Evolutionary conservation across 2,113 vertebrate genomes (phyloP).

Genomic region (Polypterus bichir): DNA sequence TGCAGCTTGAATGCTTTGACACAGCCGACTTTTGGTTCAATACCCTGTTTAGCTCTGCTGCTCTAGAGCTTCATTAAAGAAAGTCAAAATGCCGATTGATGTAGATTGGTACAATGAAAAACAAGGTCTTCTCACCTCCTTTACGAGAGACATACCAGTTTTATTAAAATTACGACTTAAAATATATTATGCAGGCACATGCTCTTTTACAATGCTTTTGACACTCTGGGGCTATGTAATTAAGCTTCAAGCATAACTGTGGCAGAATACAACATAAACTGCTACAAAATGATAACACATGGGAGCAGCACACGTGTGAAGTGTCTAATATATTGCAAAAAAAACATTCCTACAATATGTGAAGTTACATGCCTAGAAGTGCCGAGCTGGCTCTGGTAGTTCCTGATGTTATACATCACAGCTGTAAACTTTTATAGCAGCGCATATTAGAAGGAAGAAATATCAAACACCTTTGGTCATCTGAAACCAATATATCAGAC

Average conservation of each 20-base stretch:
- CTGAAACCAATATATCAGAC: conserved; percentile 1
- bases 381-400: not conserved
- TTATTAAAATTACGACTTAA: not conserved
- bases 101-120: too few species aligned
- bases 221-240: not conserved
- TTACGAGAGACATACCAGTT: not conserved
- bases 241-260: not conserved
- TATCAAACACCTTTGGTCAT: conserved; percentile 1
- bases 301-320: not conserved
- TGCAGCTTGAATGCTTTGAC: too few species aligned
- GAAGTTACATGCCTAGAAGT: too few species aligned
- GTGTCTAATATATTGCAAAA: not conserved
- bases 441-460: not conserved
- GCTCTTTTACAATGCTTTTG: not conserved
- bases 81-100: too few species aligned
- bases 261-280: not conserved
- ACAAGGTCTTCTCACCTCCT: not conserved
- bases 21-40: too few species aligned
- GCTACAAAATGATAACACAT: not conserved
- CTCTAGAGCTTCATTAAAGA: too few species aligned
- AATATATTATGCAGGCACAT: not conserved
- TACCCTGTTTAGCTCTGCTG: too few species aligned
- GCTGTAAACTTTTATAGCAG: conserved; percentile 1
- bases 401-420: not conserved
- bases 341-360: too few species aligned